Evolutionary conservation across 2,797 vertebrate genomes (phyloP), one percentile per base, ranked within the genome.

Genomic region (Austrolebias charrua): DNA sequence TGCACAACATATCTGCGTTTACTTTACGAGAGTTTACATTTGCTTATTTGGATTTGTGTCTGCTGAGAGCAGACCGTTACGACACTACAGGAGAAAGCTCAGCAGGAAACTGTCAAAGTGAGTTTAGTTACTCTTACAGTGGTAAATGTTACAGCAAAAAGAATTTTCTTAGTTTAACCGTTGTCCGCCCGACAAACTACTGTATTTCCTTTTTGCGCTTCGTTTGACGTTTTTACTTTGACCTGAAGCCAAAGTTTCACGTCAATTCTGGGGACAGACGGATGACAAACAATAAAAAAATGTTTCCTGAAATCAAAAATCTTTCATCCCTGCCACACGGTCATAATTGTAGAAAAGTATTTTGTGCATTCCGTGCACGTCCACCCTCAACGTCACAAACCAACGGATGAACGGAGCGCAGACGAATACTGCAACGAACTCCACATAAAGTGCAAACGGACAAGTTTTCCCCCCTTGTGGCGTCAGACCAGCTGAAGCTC

Each of bases 401-500:
- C 24, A 24, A 24, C 24, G 3, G 24, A 24, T 24, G 24, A 24
- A 24, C 24, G 24, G 24, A 24, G 75, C 2, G 53, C 60, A 63
- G 61, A 2, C 11, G 2, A 33, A 4, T 6, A 15, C 68, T 1
- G 69, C 14, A 35, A 59, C 57, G 31, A 58, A 62, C 75, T 63
- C 62, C 48, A 75, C 50, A 29, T 88, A 89, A 89, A 90, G 89
- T 90, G 86, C 86, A 83, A 77, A 79, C 69, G 16, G 74, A 51
- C 19, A 57, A 44, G 69, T 29, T n/a, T 45, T 69, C 65, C 31
- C 83, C 82, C 58, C 43, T 86, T 80, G 80, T 0, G 11, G 85
- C 83, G 1, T 77, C 88, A 86, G 88, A 73, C 89, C 90, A 19
- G 90, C 90, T 83, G 87, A 76, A 63, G 73, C 87, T 87, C 85